These are phyloP conservation scores for Drosophila anomalipes DNA, from an alignment of 2,888 invertebrate genomes.

Conservation along the genomic window DNA sequence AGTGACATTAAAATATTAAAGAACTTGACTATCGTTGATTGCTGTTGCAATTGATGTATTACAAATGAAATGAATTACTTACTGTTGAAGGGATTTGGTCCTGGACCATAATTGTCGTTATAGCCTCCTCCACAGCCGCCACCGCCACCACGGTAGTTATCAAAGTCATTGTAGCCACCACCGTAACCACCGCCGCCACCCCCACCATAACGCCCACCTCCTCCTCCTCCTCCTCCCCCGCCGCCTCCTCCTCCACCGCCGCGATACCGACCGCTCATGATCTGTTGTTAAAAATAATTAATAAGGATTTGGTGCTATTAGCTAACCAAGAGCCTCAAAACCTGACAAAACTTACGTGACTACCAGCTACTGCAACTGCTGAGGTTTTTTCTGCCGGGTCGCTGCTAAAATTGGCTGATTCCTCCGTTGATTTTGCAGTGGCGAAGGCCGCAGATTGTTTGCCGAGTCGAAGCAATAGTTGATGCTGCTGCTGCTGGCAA, in stretches of 20 bases:
- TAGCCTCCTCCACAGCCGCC: slow-evolving; percentile 62
- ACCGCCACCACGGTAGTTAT: slow-evolving; percentile 57
- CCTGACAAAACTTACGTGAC: slow-evolving; percentile 74
- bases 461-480: slow-evolving; percentile 52
- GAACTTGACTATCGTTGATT: background rate
- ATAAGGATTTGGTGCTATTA: slow-evolving; percentile 1
- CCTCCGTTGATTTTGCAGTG: slow-evolving; percentile 33
- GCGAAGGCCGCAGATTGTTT: slow-evolving; percentile 43
- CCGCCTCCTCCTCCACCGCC: slow-evolving; percentile 32
- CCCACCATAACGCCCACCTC: slow-evolving; percentile 68
- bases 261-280: slow-evolving; percentile 80
- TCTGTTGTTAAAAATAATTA: slow-evolving; percentile 45
- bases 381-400: slow-evolving; percentile 32
- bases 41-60: background rate
- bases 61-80: slow-evolving; percentile 41
- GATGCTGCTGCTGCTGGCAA: slow-evolving; percentile 63
- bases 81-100: slow-evolving; percentile 77
- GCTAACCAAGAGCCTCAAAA: slow-evolving; percentile 5
- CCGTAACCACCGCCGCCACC: slow-evolving; percentile 48
- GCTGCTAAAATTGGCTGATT: slow-evolving; percentile 25
- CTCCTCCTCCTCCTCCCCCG: slow-evolving; percentile 64
- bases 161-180: slow-evolving; percentile 67
- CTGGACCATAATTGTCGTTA: slow-evolving; percentile 72
- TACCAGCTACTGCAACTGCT: slow-evolving; percentile 46
- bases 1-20: background rate